Conservation (phyloP, 2,888 invertebrate genomes). For the Portevinia maculata region DNA sequence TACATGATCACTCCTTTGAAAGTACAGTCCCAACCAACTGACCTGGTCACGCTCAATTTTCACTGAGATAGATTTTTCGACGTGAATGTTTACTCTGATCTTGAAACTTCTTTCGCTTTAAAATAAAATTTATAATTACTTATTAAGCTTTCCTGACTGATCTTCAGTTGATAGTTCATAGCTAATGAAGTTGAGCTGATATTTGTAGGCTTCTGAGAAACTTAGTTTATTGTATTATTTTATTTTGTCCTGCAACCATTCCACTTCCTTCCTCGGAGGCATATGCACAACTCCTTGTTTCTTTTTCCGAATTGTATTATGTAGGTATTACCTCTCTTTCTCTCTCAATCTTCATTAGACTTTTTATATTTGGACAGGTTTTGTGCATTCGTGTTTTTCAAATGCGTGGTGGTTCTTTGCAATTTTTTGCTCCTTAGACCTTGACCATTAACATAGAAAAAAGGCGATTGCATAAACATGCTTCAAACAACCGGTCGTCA, state of each 20-base stretch:
- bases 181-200: neutral
- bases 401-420: constrained; percentile 51
- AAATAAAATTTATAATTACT: too few species aligned
- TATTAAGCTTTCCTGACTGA: too few species aligned
- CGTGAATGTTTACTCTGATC: too few species aligned
- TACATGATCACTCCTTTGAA: too few species aligned
- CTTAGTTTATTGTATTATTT: constrained; percentile 25
- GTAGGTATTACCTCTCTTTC: constrained; percentile 6
- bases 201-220: constrained; percentile 17
- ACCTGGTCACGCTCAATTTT: too few species aligned
- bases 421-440: constrained; percentile 81
- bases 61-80: too few species aligned
- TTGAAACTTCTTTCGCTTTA: too few species aligned
- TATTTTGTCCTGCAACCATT: neutral
- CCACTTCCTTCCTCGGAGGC: constrained; percentile 12
- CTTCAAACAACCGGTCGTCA: constrained; percentile 61
- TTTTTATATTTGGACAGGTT: constrained; percentile 49
- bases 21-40: too few species aligned
- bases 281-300: constrained; percentile 19
- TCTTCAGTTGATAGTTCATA: neutral
- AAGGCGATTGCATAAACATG: constrained; percentile 73
- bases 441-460: constrained; percentile 82
- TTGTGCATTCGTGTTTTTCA: constrained; percentile 55
- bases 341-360: constrained; percentile 1
- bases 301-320: constrained; percentile 23